Evolutionary conservation across 2,113 vertebrate species (phyloP).

Genomic region (Nicator chloris): DNA sequence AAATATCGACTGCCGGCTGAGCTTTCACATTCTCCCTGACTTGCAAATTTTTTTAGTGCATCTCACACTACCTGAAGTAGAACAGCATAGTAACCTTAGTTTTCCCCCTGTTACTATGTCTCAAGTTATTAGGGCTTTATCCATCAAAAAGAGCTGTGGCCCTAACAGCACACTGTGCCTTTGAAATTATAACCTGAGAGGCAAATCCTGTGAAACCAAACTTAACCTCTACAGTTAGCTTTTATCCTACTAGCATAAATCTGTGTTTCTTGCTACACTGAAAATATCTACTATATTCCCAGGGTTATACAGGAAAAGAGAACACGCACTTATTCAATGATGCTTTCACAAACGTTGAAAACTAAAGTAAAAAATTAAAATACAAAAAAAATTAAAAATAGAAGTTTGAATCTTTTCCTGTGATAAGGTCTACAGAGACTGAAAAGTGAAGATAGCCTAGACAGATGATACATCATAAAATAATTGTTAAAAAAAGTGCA

Average conservation of each 20-base stretch:
- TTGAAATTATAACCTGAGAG: not conserved
- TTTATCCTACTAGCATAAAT: not conserved
- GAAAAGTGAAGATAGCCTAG: not conserved
- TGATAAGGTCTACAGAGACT: not conserved
- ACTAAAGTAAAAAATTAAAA: not conserved
- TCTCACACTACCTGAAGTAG: not conserved
- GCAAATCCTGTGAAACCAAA: not conserved
- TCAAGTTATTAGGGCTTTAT: not conserved
- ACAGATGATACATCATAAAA: not conserved
- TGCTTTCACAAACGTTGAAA: not conserved
- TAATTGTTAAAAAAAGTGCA: not conserved
- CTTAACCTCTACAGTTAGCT: not conserved
- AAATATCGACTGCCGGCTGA: not conserved
- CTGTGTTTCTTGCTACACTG: not conserved
- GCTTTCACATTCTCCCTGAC: not conserved
- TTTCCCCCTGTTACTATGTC: not conserved
- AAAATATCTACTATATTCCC: not conserved
- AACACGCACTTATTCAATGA: not conserved
- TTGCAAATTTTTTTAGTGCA: constrained; percentile 5
- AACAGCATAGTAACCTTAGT: not conserved
- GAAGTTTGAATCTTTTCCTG: not conserved
- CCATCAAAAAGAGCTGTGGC: not conserved
- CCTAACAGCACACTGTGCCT: not conserved
- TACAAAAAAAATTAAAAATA: not conserved
- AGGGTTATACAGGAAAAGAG: not conserved